Base-by-base conservation (phyloP, 2,888 invertebrate species). In the Pogonocherus hispidulus region DNA sequence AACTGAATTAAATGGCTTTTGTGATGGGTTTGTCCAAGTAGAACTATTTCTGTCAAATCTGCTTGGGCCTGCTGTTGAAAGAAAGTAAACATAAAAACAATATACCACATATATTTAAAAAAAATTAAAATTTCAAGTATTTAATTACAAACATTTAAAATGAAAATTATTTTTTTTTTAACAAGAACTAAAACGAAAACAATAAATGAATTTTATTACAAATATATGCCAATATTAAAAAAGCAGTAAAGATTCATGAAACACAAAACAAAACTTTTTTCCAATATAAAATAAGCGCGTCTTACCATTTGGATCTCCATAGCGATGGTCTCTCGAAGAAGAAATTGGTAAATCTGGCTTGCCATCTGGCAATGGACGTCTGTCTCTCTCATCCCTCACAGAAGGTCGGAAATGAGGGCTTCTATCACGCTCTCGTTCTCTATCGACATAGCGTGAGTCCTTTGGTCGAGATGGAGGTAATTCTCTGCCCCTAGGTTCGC, bases 341-440 rank as follows among this genome's bases (percentile, higher is more conserved):
- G 80, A 76, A 4, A 80, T 74, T 14, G 80, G 69, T 47, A 82
- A 70, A 44, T 82, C 81, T 19, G 78, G 65, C 59, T 80, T 79
- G 41, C 77, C 74, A 41, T 79, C 78, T 3, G 77, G 71, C 11
- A 77, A 70, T 3, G 78, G 64, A 9, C 82, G 77, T 51, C 81
- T 73, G 1, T 59, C 59, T 14, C 82, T 75, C 6, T 81, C 81
- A 23, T 82, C 81, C 5, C 80, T 67, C 22, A 79, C 71, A 1
- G 78, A 71, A 5, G 66, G 57, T 46, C 83, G 77, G 69, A 80
- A 83, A 70, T 82, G 83, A 3, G 84, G 83, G 62, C 83, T 83
- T 19, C 84, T 75, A 14, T 82, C 83, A 9, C 83, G 74, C 8
- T 83, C 83, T 22, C 67, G 46, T 16, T 77, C 74, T 19, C 83